Base-by-base conservation (phyloP, 2,888 invertebrate species). In the Tanytarsus gracilentus region DNA sequence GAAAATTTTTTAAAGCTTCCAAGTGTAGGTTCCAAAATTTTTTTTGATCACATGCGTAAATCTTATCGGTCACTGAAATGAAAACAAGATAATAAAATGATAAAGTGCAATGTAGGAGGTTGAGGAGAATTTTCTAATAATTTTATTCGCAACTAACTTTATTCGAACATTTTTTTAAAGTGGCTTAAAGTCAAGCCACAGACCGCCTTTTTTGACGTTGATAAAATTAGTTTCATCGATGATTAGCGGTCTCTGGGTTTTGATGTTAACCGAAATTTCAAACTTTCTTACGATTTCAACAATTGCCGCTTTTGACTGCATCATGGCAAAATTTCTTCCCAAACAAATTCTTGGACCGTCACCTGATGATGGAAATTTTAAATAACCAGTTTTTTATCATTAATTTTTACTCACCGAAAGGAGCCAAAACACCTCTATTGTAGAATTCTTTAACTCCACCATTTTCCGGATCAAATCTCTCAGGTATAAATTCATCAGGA, bases 401-500 rank as follows among this genome's bases (percentile, higher is more conserved):
- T n/a, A n/a, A n/a, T n/a, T n/a, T n/a, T n/a, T n/a, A n/a, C n/a
- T n/a, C n/a, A 8, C 74, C 73, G 61, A 75, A 75, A 1, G 74
- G 74, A 55, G 73, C 62, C 62, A 69, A 73, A 1, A 68, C 66
- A 1, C 68, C 67, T 51, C 66, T 61, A 18, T 68, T 68, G 36
- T 66, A 66, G 25, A 65, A 66, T 16, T 66, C 66, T 18, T 65
- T 65, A 1, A 63, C 64, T 18, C 66, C 66, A 9, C 65, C 67
- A 44, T 64, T 65, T 56, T 75, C 73, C 4, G 71, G 69, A 16
- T 65, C 66, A 64, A 79, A 79, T 50, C 78, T 67, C 62, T 76
- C 76, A 1, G 79, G 79, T 63, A 77, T 74, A 64, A 79, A 80
- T 63, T 68, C 71, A 1, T 75, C 70, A 0, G 79, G 78, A 14